Evolutionary conservation across 2,888 invertebrate genomes (phyloP), one percentile per base, ranked within the genome.

Genomic region (Andrena trimmerana): DNA sequence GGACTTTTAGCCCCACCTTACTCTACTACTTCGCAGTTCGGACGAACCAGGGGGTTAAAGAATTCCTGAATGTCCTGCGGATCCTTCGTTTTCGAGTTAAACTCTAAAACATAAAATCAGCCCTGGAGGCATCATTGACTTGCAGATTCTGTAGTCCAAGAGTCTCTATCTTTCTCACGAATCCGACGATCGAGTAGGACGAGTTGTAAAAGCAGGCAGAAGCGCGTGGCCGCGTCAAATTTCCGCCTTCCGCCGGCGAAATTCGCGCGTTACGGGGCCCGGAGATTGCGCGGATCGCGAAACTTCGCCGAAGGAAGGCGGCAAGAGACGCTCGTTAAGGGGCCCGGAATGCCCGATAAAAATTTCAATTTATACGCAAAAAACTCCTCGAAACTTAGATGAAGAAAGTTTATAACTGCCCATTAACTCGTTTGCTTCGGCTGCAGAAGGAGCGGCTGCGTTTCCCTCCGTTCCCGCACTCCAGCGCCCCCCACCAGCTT

Each of bases 331-430:
- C 86, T 89, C 87, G 85, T 90, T 90, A 87, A 90, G 87, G 83
- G 73, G 66, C 83, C 70, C 69, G 87, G 73, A 87, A 82, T 86
- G 83, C 70, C 80, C 88, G 90, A 91, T 91, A 91, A 91, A 91
- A 90, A 90, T 90, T 91, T 91, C 91, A 91, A 91, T 91, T 91
- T 90, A 89, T 91, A 90, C 90, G 89, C 85, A 85, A 90, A 91
- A 86, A 89, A 89, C 84, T 88, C 83, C 84, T 85, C 77, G 87
- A 89, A 91, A 90, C 89, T 91, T 90, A 89, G 90, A 91, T 90
- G 91, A 91, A 91, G 91, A 91, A 91, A 90, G 91, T 91, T 91
- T 89, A 90, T 91, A 91, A 91, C 90, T 90, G 88, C 84, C 89
- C 90, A 90, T 91, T 90, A 91, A 90, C 89, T 90, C 88, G 88